Conservation (phyloP, 1,140 invertebrate genomes). For the Varroa destructor region DNA sequence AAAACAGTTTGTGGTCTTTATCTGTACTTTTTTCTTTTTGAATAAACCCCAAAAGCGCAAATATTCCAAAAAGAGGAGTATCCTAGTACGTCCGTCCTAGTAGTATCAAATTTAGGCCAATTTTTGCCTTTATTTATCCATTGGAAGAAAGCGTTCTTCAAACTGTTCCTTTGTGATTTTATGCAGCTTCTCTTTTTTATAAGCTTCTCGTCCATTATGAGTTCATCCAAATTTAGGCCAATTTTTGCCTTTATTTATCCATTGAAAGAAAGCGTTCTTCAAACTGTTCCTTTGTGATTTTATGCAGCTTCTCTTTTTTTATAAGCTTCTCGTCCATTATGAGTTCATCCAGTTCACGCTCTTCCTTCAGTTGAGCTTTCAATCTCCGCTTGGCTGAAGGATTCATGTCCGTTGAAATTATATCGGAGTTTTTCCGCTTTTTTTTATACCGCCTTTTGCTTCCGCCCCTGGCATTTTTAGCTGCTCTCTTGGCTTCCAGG, state of each 20-base stretch:
- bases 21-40: too few species aligned
- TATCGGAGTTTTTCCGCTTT: slow-evolving; percentile 3
- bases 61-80: too few species aligned
- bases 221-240: too few species aligned
- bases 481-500: slow-evolving; percentile 18
- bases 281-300: slow-evolving; percentile 20
- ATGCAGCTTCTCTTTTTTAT: slow-evolving; percentile 17
- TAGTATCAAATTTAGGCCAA: too few species aligned
- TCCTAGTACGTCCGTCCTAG: too few species aligned
- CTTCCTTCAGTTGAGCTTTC: not conserved
- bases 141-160: slow-evolving; percentile 10
- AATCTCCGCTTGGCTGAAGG: slow-evolving; percentile 13
- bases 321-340: slow-evolving; percentile 4
- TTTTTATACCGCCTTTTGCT: slow-evolving; percentile 3
- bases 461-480: slow-evolving; percentile 10
- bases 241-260: slow-evolving; percentile 10
- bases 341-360: slow-evolving; percentile 1
- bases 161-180: slow-evolving; percentile 22
- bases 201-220: not conserved
- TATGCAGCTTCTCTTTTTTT: slow-evolving; percentile 8
- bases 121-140: slow-evolving; percentile 12
- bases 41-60: too few species aligned
- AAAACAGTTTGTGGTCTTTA: too few species aligned
- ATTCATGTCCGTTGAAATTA: not conserved
- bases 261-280: slow-evolving; percentile 3